These are phyloP conservation scores for Ophioderma brevispina DNA, from an alignment of 35 echinoderm and acorn worm genomes.

Conservation along the genomic window DNA sequence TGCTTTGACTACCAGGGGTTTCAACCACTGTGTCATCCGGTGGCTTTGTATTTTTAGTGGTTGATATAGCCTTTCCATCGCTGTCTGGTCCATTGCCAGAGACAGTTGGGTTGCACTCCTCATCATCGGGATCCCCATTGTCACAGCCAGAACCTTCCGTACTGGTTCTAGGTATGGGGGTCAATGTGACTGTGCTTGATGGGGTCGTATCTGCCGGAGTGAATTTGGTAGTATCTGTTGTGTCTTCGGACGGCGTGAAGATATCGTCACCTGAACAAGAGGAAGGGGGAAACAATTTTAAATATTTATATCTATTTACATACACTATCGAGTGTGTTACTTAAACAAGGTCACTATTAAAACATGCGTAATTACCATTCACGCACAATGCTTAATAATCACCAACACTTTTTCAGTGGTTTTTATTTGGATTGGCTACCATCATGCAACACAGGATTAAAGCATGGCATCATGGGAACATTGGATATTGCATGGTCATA, in stretches of 20 bases:
- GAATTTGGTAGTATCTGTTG: not conserved
- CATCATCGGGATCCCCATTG: not conserved
- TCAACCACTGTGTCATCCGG: not conserved
- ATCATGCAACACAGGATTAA: too few relatives aligned
- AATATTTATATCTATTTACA: too few relatives aligned
- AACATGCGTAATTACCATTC: too few relatives aligned
- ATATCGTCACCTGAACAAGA: not conserved
- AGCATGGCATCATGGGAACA: too few relatives aligned
- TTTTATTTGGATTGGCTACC: too few relatives aligned
- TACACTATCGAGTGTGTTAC: too few relatives aligned
- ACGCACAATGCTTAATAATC: too few relatives aligned
- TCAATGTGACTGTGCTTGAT: not conserved
- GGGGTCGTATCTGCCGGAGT: not conserved
- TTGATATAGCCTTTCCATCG: not conserved
- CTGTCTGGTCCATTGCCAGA: not conserved
- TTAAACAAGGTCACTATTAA: too few relatives aligned
- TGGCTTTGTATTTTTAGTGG: not conserved
- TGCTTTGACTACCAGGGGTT: not conserved
- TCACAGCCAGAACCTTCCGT: conserved; percentile 14
- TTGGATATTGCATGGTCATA: too few relatives aligned
- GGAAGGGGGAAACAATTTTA: not conserved
- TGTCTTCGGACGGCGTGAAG: not conserved
- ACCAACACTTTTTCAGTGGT: too few relatives aligned
- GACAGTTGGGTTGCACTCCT: not conserved
- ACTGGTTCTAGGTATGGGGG: not conserved